phyloP scores from a whole-genome alignment of 2,113 vertebrate genomes.

The Arvicanthis niloticus region DNA sequence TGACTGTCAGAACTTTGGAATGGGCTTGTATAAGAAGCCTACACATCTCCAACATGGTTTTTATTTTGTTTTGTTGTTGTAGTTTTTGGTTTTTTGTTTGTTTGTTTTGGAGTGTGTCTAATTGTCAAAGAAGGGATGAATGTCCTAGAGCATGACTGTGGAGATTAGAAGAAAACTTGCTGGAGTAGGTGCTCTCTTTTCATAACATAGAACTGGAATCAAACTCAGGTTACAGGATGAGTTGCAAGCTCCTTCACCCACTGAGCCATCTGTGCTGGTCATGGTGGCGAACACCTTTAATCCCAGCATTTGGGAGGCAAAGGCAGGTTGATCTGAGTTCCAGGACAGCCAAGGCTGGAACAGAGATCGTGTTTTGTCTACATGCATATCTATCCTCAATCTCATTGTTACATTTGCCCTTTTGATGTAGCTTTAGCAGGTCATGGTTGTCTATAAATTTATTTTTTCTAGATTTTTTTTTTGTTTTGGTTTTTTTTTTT shows the following conservation, averaged over 20 bases:
- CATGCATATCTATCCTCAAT: neutral
- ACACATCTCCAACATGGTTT: neutral
- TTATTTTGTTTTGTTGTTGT: neutral
- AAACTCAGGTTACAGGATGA: neutral
- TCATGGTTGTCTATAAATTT: neutral
- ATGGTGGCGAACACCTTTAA: neutral
- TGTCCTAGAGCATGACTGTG: neutral
- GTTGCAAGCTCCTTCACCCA: neutral
- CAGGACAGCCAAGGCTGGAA: neutral
- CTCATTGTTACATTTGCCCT: neutral
- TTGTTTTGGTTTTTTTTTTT: too few species aligned
- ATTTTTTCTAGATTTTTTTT: neutral
- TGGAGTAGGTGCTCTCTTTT: too few species aligned
- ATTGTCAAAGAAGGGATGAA: neutral
- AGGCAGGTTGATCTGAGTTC: neutral
- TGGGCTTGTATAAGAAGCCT: neutral
- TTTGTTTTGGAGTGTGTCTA: neutral
- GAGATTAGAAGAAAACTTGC: neutral
- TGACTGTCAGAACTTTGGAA: neutral
- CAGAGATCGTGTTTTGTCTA: neutral
- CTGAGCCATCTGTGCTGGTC: neutral
- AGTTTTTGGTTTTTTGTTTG: neutral
- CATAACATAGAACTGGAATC: neutral
- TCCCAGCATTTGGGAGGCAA: neutral
- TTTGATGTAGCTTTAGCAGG: neutral